Conservation (phyloP, 1,140 invertebrate species). For the Philotrypesis tridentata region DNA sequence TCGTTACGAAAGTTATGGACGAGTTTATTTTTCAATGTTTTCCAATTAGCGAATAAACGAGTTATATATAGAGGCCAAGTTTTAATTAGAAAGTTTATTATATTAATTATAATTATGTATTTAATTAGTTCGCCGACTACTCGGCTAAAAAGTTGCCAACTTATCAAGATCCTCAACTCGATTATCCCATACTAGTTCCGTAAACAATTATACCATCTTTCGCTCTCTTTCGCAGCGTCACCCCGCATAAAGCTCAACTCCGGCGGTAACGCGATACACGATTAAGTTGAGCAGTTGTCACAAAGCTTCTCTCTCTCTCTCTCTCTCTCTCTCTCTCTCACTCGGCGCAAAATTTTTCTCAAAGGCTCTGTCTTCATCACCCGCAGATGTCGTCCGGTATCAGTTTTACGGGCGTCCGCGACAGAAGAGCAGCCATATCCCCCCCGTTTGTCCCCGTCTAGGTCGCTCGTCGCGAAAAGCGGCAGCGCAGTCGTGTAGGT, state of each 20-base stretch:
- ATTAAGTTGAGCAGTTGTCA: not conserved
- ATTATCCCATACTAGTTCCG: not conserved
- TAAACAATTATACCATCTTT: not conserved
- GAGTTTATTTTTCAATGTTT: no score
- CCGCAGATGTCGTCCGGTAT: conserved; percentile 46
- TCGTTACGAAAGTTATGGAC: no score
- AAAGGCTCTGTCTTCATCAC: conserved; percentile 27
- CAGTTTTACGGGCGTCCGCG: conserved; percentile 56
- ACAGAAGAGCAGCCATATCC: conserved; percentile 52
- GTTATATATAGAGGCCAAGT: not conserved
- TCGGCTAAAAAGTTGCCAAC: not conserved
- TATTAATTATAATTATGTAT: not conserved
- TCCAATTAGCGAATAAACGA: not conserved
- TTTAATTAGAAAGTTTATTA: not conserved
- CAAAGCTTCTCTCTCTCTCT: no score
- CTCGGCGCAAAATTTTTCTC: not conserved
- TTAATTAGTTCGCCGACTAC: not conserved
- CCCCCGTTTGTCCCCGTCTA: not conserved
- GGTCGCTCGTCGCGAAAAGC: not conserved
- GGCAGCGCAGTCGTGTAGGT: not conserved
- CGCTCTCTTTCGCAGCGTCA: no score
- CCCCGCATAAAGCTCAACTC: not conserved
- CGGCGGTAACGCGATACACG: not conserved
- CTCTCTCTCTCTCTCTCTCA: no score
- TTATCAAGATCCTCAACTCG: not conserved